Evolutionary conservation across 1,140 invertebrate species (phyloP), one percentile per base, ranked within the genome.

Genomic region (Anoplophora glabripennis): DNA sequence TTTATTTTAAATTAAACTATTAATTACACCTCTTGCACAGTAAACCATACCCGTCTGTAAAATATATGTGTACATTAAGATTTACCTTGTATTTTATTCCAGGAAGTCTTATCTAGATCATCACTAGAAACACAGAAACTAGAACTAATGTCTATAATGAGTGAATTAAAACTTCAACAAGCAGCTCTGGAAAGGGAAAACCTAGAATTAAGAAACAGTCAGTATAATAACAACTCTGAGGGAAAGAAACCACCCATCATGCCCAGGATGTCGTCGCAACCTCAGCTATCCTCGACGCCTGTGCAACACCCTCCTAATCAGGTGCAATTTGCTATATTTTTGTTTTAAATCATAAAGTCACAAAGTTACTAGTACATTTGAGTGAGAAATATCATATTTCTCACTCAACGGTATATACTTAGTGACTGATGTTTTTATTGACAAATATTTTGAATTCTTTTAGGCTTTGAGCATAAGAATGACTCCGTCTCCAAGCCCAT

Each of bases 101-200:
- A 94, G 90, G 91, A 94, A 82, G 84, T 94, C 76, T 76, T 95
- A 54, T 88, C 88, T 18, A 81, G 90, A 51, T 94, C 93, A 14
- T 89, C 89, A 8, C 74, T 96, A 41, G 94, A 96, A 79, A 96
- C 92, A 0, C 93, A 96, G 75, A 96, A 96, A 75, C 77, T 97
- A 58, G 93, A 97, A 76, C 76, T 98, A 41, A 82, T 96, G 78
- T 92, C 89, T 59, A 91, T 94, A 62, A 82, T 97, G 53, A 94
- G 92, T 45, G 91, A 93, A 72, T 80, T 96, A 61, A 92, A 96
- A 66, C 78, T 96, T 35, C 88, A 89, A 68, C 85, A 91, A 53
- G 86, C 90, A 1, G 86, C 86, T 34, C 77, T 93, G 21, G 93
- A 98, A 71, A 83, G 90, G 35, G 93, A 96, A 65, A 89, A 94